phyloP scores from a whole-genome alignment of 2,797 vertebrate genomes.

The Propithecus deckenii region DNA sequence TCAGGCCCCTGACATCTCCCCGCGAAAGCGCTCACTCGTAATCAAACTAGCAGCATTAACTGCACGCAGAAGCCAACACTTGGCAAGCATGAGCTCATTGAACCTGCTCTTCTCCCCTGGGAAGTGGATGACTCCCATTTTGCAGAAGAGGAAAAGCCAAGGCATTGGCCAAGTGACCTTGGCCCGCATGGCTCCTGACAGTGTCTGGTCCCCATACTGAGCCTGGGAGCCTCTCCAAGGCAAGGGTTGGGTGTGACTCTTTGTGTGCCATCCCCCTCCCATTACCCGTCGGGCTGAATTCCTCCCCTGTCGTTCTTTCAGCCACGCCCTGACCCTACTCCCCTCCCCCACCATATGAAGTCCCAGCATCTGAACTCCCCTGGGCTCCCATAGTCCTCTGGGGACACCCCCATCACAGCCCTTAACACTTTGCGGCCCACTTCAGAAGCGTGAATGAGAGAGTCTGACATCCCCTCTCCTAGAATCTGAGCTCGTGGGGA shows the following conservation, averaged over 20 bases:
- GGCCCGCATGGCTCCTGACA: neutral
- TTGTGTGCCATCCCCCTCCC: neutral
- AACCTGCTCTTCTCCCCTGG: neutral
- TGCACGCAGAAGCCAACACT: neutral
- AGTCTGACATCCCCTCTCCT: neutral
- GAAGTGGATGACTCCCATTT: neutral
- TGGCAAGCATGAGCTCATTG: neutral
- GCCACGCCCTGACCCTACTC: neutral
- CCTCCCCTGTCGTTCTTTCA: neutral
- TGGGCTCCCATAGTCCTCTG: neutral
- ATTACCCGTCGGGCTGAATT: neutral
- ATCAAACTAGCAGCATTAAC: neutral
- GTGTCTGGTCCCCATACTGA: too few species aligned
- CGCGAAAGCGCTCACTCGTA: neutral
- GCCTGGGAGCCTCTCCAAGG: neutral
- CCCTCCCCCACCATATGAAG: neutral
- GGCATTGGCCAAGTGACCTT: neutral
- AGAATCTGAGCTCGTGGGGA: neutral
- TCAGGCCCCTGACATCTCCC: neutral
- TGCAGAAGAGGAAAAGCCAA: neutral
- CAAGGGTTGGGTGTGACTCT: neutral
- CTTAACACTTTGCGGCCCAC: rapidly evolving
- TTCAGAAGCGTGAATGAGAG: neutral
- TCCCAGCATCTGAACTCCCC: neutral
- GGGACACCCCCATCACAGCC: neutral